phyloP scores from a whole-genome alignment of 2,888 invertebrate genomes.

The Hyposoter dolosus region DNA sequence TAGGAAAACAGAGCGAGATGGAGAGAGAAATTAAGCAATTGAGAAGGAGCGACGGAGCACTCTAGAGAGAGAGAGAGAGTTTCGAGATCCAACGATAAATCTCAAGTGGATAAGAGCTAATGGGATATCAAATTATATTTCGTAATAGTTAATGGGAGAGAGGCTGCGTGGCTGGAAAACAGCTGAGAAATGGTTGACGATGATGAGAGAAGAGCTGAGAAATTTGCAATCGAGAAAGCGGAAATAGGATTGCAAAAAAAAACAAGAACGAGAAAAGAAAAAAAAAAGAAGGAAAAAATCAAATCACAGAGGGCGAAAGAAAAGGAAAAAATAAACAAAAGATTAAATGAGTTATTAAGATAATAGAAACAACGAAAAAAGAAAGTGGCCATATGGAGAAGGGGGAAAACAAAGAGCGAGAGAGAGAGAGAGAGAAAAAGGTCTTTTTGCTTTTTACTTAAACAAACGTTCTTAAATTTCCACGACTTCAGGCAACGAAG shows the following conservation, averaged over 20 bases:
- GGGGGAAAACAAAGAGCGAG: conserved; percentile 19
- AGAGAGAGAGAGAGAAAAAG: neutral
- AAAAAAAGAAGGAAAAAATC: neutral
- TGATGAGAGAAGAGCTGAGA: conserved; percentile 58
- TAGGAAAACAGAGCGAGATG: conserved; percentile 9
- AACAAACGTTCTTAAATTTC: conserved; percentile 82
- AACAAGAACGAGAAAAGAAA: conserved; percentile 1
- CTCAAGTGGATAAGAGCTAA: conserved; percentile 76
- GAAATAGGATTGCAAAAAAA: neutral
- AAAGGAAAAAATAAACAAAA: neutral
- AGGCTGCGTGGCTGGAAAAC: conserved; percentile 46
- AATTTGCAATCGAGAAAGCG: conserved; percentile 46
- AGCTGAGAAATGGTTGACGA: conserved; percentile 67
- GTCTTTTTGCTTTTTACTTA: conserved; percentile 75
- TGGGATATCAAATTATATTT: conserved; percentile 74
- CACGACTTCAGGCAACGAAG: conserved; percentile 66
- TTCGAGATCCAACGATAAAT: conserved; percentile 74
- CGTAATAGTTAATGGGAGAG: conserved; percentile 34
- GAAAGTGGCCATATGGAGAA: conserved; percentile 29
- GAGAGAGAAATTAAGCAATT: neutral
- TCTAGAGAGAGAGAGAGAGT: conserved; percentile 28
- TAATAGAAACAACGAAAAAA: conserved; percentile 50
- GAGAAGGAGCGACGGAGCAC: neutral
- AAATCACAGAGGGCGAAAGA: neutral
- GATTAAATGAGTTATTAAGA: conserved; percentile 35